phyloP scores from a whole-genome alignment of 2,888 invertebrate genomes.

The Hymenopus coronatus region DNA sequence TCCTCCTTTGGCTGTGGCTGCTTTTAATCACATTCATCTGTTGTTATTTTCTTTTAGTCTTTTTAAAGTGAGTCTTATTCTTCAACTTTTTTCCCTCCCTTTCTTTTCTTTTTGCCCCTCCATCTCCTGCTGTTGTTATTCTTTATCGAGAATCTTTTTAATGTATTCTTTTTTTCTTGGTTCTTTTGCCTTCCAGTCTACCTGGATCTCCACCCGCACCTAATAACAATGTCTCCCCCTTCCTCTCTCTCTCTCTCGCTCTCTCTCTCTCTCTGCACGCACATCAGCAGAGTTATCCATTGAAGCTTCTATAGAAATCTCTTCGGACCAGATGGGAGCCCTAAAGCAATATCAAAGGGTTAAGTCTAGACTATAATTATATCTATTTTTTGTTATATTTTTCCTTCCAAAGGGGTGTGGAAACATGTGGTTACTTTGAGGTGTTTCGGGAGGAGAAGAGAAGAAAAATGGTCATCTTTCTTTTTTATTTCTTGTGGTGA shows the following conservation, averaged over 20 bases:
- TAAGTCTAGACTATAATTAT: conserved; percentile 30
- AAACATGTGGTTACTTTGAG: conserved; percentile 31
- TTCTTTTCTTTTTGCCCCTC: background rate
- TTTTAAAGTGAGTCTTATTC: conserved; percentile 22
- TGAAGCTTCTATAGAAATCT: conserved; percentile 20
- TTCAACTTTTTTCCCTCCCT: background rate
- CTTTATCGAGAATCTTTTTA: conserved; percentile 32
- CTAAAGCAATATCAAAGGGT: conserved; percentile 23
- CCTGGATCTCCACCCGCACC: conserved; percentile 26
- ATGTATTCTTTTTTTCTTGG: conserved; percentile 30
- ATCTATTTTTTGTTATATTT: conserved; percentile 24
- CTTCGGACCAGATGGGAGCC: conserved; percentile 24
- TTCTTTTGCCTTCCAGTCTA: background rate
- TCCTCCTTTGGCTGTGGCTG: conserved; percentile 1
- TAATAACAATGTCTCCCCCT: conserved; percentile 24
- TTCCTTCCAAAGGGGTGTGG: conserved; percentile 27
- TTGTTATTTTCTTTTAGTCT: conserved; percentile 12
- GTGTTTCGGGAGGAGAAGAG: conserved; percentile 21
- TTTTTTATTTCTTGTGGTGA: background rate
- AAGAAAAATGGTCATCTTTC: background rate
- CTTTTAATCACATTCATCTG: conserved; percentile 20
- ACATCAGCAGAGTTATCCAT: conserved; percentile 1
- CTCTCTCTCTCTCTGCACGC: conserved; percentile 12
- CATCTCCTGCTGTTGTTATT: conserved; percentile 28
- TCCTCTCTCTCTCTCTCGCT: background rate